phyloP scores from a whole-genome alignment of 2,113 vertebrate genomes.

The Mirounga angustirostris region DNA sequence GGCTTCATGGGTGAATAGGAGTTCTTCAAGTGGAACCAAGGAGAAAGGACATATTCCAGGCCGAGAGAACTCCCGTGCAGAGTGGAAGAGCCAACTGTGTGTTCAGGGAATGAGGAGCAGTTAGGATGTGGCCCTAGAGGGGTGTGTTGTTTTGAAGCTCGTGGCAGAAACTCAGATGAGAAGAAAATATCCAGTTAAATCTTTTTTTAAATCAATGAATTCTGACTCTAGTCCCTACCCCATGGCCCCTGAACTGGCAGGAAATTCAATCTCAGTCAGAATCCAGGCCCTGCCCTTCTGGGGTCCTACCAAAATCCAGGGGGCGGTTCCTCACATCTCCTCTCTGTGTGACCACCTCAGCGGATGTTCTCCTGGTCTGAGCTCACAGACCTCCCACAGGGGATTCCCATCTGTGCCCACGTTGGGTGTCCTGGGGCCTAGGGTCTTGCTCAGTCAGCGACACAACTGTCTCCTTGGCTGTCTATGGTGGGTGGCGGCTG shows the following conservation, averaged over 20 bases:
- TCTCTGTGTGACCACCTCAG: accelerated
- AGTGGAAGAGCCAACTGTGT: background rate
- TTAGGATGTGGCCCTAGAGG: background rate
- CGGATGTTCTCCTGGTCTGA: background rate
- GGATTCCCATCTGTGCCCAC: background rate
- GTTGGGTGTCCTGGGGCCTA: background rate
- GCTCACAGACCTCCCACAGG: background rate
- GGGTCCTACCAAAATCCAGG: background rate
- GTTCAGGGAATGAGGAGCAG: background rate
- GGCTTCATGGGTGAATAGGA: background rate
- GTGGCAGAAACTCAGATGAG: background rate
- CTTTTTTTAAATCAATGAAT: background rate
- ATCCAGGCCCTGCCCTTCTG: background rate
- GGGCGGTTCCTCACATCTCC: background rate
- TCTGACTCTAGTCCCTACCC: background rate
- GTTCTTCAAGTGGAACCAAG: background rate
- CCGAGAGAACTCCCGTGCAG: background rate
- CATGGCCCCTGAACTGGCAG: background rate
- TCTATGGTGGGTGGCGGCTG: background rate
- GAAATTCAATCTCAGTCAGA: background rate
- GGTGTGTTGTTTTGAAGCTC: background rate
- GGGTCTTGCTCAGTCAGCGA: background rate
- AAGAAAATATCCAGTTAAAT: background rate
- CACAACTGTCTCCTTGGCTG: no score
- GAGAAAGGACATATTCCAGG: background rate